Evolutionary conservation across 2,113 vertebrate genomes (phyloP), one percentile per base, ranked within the genome.

Genomic region (Condylura cristata): DNA sequence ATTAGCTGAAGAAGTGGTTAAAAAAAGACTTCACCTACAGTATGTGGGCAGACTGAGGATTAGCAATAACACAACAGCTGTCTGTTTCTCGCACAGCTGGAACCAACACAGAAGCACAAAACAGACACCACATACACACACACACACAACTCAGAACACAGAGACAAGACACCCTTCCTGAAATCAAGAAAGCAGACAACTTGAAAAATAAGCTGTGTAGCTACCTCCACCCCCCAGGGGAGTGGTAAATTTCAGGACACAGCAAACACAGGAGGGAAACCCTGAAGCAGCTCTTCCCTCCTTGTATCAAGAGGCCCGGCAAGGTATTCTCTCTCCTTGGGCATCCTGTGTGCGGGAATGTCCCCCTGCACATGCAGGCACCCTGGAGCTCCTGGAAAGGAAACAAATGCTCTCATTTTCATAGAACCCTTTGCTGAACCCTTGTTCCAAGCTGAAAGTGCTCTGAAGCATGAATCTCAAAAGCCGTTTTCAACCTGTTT

Each of bases 1-100:
- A 96, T 97, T 96, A 96, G 95, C 60, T 83, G 74, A 94, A 96
- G 66, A 85, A 87, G 56, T 48, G 44, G 74, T 44, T 91, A 70
- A 85, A 93, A 92, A 95, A 95, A 91, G 89, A 87, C 56, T 89
- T 96, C 93, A 96, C 85, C 93, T 94, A 94, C 75, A 95, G 79
- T 51, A 28, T 0, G 24, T 94, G 86, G 94, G 53, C 84, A 48
- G 89, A 79, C 24, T 80, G 32, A 80, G 61, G 66, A 32, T 74
- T 88, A 83, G 80, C 60, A 34, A 9, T 65, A 80, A 83, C 94
- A 39, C 70, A 60, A 79, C 24, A 81, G 90, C 41, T 81, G 72
- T 71, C 86, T 86, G 58, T 71, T 51, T 46, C 41, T 72, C 89
- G 78, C 56, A 90, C 48, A 83, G 39, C 37, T 89, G 53, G 46